Percentiles rank a stretch among this genome's conserved stretches.
Conservation (phyloP, 2,113 vertebrate species). For the Callipepla californica region DNA sequence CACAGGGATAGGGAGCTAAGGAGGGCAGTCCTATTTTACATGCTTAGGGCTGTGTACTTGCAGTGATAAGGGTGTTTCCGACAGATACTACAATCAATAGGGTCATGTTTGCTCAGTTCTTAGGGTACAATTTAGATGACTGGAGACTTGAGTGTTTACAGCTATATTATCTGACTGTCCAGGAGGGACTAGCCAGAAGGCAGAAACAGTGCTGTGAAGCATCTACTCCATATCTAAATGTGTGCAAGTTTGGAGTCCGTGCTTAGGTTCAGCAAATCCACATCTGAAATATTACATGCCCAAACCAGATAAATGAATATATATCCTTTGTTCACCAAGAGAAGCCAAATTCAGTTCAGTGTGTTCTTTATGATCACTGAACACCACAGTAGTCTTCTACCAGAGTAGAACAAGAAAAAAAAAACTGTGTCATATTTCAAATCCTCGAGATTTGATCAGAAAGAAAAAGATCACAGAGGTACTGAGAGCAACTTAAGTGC, state of each 20-base stretch:
- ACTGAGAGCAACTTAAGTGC: constrained; percentile 55
- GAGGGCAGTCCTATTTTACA: neutral
- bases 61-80: neutral
- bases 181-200: neutral
- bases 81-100: neutral
- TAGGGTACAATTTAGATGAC: neutral
- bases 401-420: neutral
- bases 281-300: neutral
- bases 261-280: neutral
- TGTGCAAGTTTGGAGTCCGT: neutral
- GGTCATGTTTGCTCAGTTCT: neutral
- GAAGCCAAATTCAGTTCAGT: constrained; percentile 25
- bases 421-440: neutral
- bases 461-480: constrained; percentile 58
- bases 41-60: too few relatives aligned
- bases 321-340: neutral
- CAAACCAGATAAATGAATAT: neutral
- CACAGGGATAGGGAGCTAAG: rapidly evolving
- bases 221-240: neutral
- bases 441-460: constrained; percentile 41
- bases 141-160: neutral
- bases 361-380: constrained; percentile 9
- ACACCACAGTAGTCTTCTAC: neutral
- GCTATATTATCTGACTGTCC: neutral
- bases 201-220: neutral